These are phyloP conservation scores for Thereva nobilitata DNA, from an alignment of 2,888 invertebrate genomes.

Conservation along the genomic window DNA sequence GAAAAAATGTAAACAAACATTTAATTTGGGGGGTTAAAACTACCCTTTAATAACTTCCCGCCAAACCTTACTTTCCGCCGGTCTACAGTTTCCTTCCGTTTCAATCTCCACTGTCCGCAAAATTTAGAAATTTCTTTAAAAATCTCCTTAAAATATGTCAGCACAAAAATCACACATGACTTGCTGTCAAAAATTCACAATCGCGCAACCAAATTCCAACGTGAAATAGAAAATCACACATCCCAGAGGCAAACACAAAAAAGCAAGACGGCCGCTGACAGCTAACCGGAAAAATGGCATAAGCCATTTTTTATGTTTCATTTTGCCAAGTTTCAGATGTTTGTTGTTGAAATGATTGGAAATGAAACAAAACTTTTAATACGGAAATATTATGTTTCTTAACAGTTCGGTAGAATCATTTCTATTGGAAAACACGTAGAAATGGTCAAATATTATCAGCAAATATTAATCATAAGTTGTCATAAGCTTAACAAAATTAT, in stretches of 20 bases:
- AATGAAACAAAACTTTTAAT: too few species aligned
- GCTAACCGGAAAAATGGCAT: too few species aligned
- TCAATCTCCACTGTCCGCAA: conserved; percentile 13
- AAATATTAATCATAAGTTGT: too few species aligned
- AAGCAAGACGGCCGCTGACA: conserved; percentile 2
- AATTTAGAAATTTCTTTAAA: background rate
- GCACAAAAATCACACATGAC: conserved; percentile 1
- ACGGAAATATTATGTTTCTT: too few species aligned
- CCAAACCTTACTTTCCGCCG: conserved; percentile 10
- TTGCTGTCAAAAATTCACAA: conserved; percentile 20
- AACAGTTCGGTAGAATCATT: too few species aligned
- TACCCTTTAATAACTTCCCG: conserved; percentile 4
- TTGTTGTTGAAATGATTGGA: too few species aligned
- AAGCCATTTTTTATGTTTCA: too few species aligned
- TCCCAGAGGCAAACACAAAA: background rate
- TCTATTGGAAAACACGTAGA: too few species aligned
- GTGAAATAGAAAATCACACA: background rate
- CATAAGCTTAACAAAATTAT: too few species aligned
- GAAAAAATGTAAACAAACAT: background rate
- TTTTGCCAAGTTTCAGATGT: too few species aligned
- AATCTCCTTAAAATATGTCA: background rate
- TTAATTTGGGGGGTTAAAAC: background rate
- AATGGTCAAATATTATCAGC: too few species aligned
- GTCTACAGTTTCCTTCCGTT: conserved; percentile 21
- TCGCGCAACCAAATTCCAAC: conserved; percentile 29